These are phyloP conservation scores for Heliconius cydno DNA, from an alignment of 2,888 invertebrate species.

Conservation along the genomic window DNA sequence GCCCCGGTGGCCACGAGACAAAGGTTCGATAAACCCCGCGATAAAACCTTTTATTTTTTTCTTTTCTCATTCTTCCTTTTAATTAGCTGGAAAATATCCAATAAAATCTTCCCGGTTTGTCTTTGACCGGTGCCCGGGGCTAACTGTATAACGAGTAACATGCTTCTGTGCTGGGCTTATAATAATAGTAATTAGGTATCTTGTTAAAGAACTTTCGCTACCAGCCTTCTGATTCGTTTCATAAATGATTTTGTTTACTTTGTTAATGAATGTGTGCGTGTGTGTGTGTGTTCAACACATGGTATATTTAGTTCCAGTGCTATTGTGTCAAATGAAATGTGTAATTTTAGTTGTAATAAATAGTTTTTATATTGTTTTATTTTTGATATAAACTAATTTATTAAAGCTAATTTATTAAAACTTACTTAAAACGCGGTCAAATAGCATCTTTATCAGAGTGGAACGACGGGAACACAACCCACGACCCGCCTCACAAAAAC, in stretches of 20 bases:
- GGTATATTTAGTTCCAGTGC: not conserved
- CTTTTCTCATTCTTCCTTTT: conserved; percentile 80
- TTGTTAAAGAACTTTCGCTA: conserved; percentile 23
- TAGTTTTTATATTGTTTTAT: too few species aligned
- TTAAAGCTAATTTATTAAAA: not conserved
- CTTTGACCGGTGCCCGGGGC: conserved; percentile 73
- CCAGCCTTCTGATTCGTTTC: conserved; percentile 21
- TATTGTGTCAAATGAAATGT: not conserved
- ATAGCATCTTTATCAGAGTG: not conserved
- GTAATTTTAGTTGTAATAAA: not conserved
- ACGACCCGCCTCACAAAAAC: conserved; percentile 4
- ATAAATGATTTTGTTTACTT: conserved; percentile 17
- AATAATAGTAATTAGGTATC: conserved; percentile 25
- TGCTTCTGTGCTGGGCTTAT: conserved; percentile 11
- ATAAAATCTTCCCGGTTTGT: conserved; percentile 78
- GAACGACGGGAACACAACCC: conserved; percentile 1
- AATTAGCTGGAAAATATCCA: conserved; percentile 84
- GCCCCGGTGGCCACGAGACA: conserved; percentile 75
- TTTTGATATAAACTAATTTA: too few species aligned
- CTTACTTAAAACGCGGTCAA: not conserved
- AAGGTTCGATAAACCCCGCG: conserved; percentile 79
- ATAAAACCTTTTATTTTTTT: conserved; percentile 80
- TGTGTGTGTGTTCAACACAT: not conserved
- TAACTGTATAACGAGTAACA: conserved; percentile 27
- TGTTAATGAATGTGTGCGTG: not conserved